A percentile compares a stretch with the other conserved stretches of the same genome.
Evolutionary conservation across 2,797 vertebrate genomes (phyloP).

Genomic region (Lophius americanus): DNA sequence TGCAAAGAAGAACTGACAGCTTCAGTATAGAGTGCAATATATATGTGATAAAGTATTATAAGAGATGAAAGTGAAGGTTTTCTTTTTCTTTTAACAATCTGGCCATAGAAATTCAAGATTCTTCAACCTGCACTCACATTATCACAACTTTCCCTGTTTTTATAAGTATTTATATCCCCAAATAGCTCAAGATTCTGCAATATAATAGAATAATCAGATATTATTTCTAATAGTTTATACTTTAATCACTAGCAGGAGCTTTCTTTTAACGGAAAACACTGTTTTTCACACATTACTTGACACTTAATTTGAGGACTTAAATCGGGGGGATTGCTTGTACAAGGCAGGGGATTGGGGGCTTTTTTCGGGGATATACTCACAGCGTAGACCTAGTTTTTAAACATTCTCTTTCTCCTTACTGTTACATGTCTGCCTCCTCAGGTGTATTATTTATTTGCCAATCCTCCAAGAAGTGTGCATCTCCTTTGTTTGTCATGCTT

Average conservation of each 20-base stretch:
- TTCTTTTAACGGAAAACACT: background rate
- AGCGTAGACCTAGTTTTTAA: background rate
- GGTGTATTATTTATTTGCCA: conserved; percentile 16
- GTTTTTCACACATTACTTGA: background rate
- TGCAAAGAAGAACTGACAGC: conserved; percentile 65
- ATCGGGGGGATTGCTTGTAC: too few species aligned
- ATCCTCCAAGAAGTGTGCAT: conserved; percentile 9
- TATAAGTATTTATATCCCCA: too few species aligned
- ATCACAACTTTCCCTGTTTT: conserved; percentile 27
- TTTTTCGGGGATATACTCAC: too few species aligned
- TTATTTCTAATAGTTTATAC: too few species aligned
- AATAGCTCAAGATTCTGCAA: too few species aligned
- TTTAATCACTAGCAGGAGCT: background rate
- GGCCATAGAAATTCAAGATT: conserved; percentile 38
- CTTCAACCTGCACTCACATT: conserved; percentile 32
- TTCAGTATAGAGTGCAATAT: conserved; percentile 46
- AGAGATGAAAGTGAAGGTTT: conserved; percentile 65
- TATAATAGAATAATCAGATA: too few species aligned
- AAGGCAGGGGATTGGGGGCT: too few species aligned
- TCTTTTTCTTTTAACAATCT: conserved; percentile 37
- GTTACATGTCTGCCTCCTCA: background rate
- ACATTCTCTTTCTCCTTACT: conserved; percentile 16
- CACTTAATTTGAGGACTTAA: too few species aligned
- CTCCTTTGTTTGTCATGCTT: conserved; percentile 36
- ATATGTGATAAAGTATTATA: conserved; percentile 67